Conservation (phyloP, 2,797 vertebrate genomes). For the Etheostoma perlongum region DNA sequence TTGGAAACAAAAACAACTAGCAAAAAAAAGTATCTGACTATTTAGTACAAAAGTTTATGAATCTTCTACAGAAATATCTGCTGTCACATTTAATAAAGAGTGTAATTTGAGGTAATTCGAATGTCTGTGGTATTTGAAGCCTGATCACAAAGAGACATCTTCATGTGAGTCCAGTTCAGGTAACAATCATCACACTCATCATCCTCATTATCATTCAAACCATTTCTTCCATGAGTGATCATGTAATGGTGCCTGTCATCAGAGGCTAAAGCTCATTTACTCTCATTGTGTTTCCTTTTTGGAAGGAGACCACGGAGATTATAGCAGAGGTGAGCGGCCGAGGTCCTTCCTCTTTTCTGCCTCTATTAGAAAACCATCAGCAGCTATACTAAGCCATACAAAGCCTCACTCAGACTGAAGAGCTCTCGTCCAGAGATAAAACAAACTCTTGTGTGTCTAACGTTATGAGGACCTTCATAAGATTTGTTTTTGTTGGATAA, state of each 20-base stretch:
- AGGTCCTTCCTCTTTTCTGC: constrained; percentile 50
- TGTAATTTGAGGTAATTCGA: neutral
- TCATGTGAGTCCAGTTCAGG: constrained; percentile 28
- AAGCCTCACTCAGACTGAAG: constrained; percentile 37
- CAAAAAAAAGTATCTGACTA: neutral
- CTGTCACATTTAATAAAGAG: neutral
- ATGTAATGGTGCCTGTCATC: constrained; percentile 57
- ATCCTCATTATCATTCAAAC: constrained; percentile 23
- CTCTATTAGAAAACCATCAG: constrained; percentile 49
- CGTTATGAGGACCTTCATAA: neutral
- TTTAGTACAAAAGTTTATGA: neutral
- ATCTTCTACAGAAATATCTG: neutral
- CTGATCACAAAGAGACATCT: neutral
- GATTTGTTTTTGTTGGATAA: neutral
- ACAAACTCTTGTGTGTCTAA: neutral
- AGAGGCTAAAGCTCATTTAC: constrained; percentile 55
- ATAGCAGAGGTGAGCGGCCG: constrained; percentile 37
- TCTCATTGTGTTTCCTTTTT: constrained; percentile 34
- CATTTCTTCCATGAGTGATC: constrained; percentile 39
- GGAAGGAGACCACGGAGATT: constrained; percentile 49
- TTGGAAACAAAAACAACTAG: neutral
- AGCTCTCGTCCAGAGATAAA: constrained; percentile 28
- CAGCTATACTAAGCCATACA: constrained; percentile 17
- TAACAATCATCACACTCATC: constrained; percentile 22
- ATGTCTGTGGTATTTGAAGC: neutral